These are phyloP conservation scores for Luperina testacea DNA, from an alignment of 2,888 invertebrate genomes.

Conservation along the genomic window DNA sequence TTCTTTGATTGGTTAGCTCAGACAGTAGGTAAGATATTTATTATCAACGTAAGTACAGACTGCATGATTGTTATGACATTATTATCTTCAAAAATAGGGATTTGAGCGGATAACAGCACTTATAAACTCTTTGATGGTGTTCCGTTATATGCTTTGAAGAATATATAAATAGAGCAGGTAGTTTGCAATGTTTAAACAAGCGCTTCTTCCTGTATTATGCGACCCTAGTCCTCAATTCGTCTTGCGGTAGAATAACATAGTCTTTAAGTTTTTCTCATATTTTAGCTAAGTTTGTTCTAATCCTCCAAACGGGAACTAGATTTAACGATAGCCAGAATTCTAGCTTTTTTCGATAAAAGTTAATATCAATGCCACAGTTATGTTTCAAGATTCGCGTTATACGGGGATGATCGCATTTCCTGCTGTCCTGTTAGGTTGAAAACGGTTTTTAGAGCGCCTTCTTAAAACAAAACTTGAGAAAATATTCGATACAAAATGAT, in stretches of 20 bases:
- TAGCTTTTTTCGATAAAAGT: background rate
- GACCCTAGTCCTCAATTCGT: constrained; percentile 4
- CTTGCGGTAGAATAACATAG: background rate
- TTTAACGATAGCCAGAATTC: background rate
- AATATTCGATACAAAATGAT: too few species aligned
- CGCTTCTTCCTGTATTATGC: constrained; percentile 8
- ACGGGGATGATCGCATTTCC: background rate
- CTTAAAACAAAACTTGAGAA: constrained; percentile 14
- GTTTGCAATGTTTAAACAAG: constrained; percentile 8
- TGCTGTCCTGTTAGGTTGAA: background rate
- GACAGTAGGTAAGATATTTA: constrained; percentile 21
- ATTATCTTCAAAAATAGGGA: constrained; percentile 37
- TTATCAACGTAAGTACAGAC: constrained; percentile 41
- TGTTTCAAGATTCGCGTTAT: background rate
- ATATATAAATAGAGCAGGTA: constrained; percentile 9
- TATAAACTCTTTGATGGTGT: constrained; percentile 23
- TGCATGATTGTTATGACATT: constrained; percentile 25
- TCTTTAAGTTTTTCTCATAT: background rate
- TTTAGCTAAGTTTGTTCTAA: background rate
- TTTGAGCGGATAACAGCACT: constrained; percentile 38
- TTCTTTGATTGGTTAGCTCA: constrained; percentile 25
- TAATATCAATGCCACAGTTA: background rate
- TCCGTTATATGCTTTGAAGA: background rate
- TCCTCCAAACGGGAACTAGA: background rate
- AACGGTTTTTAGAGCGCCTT: background rate